phyloP scores from a whole-genome alignment of 2,888 invertebrate species.

The Lycaena phlaeas region DNA sequence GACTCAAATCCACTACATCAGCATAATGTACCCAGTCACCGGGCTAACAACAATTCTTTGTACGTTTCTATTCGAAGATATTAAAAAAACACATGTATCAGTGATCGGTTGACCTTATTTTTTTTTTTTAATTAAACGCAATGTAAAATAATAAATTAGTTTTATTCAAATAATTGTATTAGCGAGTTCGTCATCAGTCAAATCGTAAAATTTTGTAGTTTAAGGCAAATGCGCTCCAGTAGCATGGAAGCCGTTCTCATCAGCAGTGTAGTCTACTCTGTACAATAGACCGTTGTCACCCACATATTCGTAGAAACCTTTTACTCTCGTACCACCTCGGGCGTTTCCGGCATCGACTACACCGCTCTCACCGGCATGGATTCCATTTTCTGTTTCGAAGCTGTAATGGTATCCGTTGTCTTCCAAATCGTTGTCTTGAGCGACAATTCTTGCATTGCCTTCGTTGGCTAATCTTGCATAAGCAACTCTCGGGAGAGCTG shows the following conservation, averaged over 20 bases:
- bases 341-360: slow-evolving; percentile 64
- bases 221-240: slow-evolving; percentile 66
- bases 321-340: slow-evolving; percentile 73
- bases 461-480: slow-evolving; percentile 39
- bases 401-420: slow-evolving; percentile 74
- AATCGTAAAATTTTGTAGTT: background rate
- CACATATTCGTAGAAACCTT: slow-evolving; percentile 78
- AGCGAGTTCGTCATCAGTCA: slow-evolving; percentile 7
- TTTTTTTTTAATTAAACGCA: background rate
- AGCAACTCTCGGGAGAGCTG: slow-evolving; percentile 17
- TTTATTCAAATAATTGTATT: slow-evolving; percentile 4
- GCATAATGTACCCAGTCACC: too few relatives aligned
- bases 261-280: slow-evolving; percentile 73
- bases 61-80: too few relatives aligned
- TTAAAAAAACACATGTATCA: too few relatives aligned
- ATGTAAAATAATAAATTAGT: slow-evolving; percentile 8
- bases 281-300: slow-evolving; percentile 75
- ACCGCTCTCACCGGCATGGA: slow-evolving; percentile 76
- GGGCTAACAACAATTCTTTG: too few relatives aligned
- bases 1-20: too few relatives aligned
- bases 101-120: too few relatives aligned
- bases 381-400: slow-evolving; percentile 77
- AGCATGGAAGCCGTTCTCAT: slow-evolving; percentile 74
- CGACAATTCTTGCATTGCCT: slow-evolving; percentile 67
- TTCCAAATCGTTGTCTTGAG: slow-evolving; percentile 62